Conservation (phyloP, 2,888 invertebrate genomes). For the Drosophila anceps region DNA sequence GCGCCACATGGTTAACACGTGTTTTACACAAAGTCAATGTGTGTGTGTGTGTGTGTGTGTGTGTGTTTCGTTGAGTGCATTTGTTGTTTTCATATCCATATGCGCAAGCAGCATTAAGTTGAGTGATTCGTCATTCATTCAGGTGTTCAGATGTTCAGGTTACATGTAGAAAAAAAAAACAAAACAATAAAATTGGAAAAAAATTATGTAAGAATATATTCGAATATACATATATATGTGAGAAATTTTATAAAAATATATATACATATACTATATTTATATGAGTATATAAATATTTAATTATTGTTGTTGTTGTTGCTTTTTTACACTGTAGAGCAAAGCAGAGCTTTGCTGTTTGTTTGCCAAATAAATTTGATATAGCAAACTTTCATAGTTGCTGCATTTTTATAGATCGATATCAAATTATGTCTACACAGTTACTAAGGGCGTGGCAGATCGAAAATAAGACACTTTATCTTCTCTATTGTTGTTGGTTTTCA, state of each 20-base stretch:
- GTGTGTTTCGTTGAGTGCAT: conserved; percentile 45
- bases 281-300: background rate
- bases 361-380: background rate
- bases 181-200: conserved; percentile 9
- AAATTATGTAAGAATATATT: conserved; percentile 36
- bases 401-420: background rate
- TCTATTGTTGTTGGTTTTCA: too few relatives aligned
- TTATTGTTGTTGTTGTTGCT: background rate
- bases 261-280: background rate
- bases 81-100: conserved; percentile 46
- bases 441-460: too few relatives aligned
- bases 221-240: background rate
- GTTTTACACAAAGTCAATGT: conserved; percentile 57
- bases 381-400: background rate
- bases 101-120: conserved; percentile 37
- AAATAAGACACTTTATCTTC: too few relatives aligned
- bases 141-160: conserved; percentile 39
- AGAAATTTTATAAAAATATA: background rate
- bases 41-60: conserved; percentile 15
- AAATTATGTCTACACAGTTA: too few relatives aligned
- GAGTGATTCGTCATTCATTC: conserved; percentile 43
- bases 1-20: conserved; percentile 74
- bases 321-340: background rate
- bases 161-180: conserved; percentile 23
- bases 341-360: background rate